Percentiles rank a stretch among this genome's conserved stretches.
phyloP scores from a whole-genome alignment of 1,140 invertebrate species.

The Parapsyche elsis region DNA sequence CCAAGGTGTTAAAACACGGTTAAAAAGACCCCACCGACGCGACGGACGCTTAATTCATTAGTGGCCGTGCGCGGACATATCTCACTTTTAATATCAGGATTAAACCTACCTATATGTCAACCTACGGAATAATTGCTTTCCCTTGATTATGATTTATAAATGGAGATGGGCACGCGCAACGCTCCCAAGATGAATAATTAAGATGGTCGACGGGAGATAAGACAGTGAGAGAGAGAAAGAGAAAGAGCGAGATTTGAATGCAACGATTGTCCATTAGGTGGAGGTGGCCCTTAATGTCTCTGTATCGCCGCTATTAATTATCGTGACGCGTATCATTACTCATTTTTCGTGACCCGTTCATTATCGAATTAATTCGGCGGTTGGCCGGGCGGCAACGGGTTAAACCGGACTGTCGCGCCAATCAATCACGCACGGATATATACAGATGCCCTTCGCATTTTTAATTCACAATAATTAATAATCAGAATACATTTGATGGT shows the following conservation, averaged over 20 bases:
- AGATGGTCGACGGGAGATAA: conserved; percentile 37
- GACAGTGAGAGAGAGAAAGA: not conserved
- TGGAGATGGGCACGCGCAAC: not conserved
- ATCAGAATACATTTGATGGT: no score
- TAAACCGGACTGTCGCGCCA: not conserved
- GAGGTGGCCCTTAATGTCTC: conserved; percentile 31
- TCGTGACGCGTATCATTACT: conserved; percentile 42
- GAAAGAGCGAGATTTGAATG: not conserved
- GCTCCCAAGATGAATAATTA: conserved; percentile 41
- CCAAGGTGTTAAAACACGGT: not conserved
- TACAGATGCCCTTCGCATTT: no score
- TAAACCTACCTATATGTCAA: conserved; percentile 31
- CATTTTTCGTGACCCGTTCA: conserved; percentile 27
- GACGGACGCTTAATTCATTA: conserved; percentile 32
- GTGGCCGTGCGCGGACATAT: not conserved
- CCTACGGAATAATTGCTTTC: conserved; percentile 39
- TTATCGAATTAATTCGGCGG: not conserved
- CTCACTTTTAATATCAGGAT: conserved; percentile 34
- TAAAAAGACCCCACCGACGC: not conserved
- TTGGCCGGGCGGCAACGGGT: not conserved
- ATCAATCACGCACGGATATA: not conserved
- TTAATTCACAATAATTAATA: no score
- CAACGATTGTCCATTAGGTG: conserved; percentile 32
- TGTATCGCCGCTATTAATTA: conserved; percentile 45
- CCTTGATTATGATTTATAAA: conserved; percentile 41